Conservation (phyloP, 2,888 invertebrate genomes). For the Galerucella pusilla region DNA sequence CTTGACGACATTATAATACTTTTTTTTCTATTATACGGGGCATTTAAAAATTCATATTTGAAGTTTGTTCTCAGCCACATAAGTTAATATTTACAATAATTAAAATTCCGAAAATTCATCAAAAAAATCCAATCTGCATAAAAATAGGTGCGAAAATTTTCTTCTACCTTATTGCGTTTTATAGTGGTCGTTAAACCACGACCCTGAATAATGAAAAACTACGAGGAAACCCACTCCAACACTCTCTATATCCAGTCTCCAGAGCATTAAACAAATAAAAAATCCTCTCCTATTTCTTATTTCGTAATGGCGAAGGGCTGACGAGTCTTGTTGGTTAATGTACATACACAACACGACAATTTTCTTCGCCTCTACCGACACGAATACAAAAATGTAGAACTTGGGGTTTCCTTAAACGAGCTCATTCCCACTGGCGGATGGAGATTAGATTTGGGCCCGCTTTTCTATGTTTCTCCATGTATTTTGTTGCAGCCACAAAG, state of each 20-base stretch:
- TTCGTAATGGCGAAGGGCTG: constrained; percentile 27
- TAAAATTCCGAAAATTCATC: constrained; percentile 9
- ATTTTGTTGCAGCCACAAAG: background rate
- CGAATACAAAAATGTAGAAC: constrained; percentile 33
- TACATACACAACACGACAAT: constrained; percentile 38
- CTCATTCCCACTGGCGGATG: constrained; percentile 22
- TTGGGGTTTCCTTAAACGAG: constrained; percentile 26
- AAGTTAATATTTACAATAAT: background rate
- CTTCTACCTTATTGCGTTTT: background rate
- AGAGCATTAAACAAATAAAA: constrained; percentile 23
- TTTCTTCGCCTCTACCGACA: constrained; percentile 30
- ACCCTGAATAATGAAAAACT: constrained; percentile 10
- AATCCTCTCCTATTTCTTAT: constrained; percentile 26
- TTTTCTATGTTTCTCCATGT: background rate
- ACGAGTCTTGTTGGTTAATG: constrained; percentile 41
- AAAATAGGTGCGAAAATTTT: background rate
- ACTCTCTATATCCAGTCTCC: constrained; percentile 11
- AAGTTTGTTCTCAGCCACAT: no score
- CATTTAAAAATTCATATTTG: no score
- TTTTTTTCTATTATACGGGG: no score
- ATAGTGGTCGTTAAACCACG: background rate
- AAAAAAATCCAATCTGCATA: background rate
- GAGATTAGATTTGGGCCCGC: constrained; percentile 24
- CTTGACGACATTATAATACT: no score
- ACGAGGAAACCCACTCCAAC: constrained; percentile 3